Evolutionary conservation across 2,797 vertebrate species (phyloP).

Genomic region (Syndactyla subalaris): DNA sequence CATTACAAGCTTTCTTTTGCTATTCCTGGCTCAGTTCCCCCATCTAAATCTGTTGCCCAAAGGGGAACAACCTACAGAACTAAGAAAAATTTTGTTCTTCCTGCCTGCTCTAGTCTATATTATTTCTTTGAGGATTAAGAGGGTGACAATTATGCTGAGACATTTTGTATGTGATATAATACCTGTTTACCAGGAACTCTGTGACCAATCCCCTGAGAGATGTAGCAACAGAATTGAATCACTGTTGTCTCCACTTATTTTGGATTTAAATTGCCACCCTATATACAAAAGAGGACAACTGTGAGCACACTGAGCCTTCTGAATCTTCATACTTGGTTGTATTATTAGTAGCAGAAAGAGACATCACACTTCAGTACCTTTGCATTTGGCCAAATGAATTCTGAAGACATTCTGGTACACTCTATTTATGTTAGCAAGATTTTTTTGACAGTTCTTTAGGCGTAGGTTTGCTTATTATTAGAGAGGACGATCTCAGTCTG

Average conservation of each 20-base stretch:
- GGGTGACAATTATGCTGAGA: background rate
- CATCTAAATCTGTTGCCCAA: background rate
- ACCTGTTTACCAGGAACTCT: background rate
- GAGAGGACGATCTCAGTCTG: background rate
- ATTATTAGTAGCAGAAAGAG: background rate
- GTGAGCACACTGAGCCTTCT: background rate
- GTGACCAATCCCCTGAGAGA: background rate
- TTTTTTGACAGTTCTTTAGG: constrained; percentile 32
- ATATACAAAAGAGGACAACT: background rate
- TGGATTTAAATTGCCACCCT: background rate
- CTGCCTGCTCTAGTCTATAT: background rate
- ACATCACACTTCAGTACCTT: constrained; percentile 5
- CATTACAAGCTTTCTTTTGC: background rate
- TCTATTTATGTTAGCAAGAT: background rate
- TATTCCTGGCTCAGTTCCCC: background rate
- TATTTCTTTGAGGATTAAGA: background rate
- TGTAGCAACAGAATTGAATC: background rate
- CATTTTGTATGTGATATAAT: background rate
- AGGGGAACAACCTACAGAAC: background rate
- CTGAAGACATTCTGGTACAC: background rate
- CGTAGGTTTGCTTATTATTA: background rate
- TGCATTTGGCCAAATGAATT: background rate
- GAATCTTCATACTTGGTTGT: background rate
- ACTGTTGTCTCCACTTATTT: background rate
- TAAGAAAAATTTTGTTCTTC: background rate